Percentiles rank a stretch among this genome's conserved stretches.
Conservation (phyloP, 2,113 vertebrate genomes). For the Eurystomus gularis region DNA sequence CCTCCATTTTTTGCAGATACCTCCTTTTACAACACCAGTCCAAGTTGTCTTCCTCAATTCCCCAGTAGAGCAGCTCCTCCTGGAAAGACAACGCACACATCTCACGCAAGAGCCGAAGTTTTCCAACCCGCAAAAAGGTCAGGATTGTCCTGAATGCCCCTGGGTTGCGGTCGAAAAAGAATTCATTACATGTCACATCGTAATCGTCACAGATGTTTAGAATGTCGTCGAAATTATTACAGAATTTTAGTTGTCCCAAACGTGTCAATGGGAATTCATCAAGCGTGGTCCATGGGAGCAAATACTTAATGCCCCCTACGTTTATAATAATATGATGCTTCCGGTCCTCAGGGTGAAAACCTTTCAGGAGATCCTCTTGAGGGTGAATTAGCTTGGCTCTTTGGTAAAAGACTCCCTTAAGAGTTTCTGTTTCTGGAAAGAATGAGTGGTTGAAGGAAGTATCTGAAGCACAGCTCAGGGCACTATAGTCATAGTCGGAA, state of each 20-base stretch:
- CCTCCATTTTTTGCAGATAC: constrained; percentile 91
- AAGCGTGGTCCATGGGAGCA: constrained; percentile 94
- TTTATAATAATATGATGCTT: constrained; percentile 92
- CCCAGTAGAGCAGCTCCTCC: constrained; percentile 97
- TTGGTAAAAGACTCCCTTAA: constrained; percentile 92
- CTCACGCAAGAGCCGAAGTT: constrained; percentile 89
- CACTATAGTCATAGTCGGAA: constrained; percentile 96
- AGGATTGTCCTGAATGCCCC: constrained; percentile 94
- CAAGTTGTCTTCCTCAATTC: constrained; percentile 90
- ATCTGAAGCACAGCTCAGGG: constrained; percentile 92
- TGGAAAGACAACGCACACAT: constrained; percentile 96
- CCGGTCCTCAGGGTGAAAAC: constrained; percentile 74
- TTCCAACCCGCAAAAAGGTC: constrained; percentile 91
- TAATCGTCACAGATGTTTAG: constrained; percentile 95
- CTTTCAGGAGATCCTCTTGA: constrained; percentile 53
- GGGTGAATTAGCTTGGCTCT: constrained; percentile 82
- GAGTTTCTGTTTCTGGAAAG: constrained; percentile 80
- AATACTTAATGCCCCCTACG: constrained; percentile 93
- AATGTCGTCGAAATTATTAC: constrained; percentile 95
- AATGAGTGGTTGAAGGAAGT: constrained; percentile 83
- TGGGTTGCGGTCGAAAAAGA: constrained; percentile 97
- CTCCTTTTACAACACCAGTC: constrained; percentile 94
- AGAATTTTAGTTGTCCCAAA: constrained; percentile 89
- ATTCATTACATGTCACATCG: constrained; percentile 91
- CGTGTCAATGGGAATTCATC: constrained; percentile 95